Evolutionary conservation across 2,888 invertebrate genomes (phyloP).

Genomic region (Therioaphis trifolii): DNA sequence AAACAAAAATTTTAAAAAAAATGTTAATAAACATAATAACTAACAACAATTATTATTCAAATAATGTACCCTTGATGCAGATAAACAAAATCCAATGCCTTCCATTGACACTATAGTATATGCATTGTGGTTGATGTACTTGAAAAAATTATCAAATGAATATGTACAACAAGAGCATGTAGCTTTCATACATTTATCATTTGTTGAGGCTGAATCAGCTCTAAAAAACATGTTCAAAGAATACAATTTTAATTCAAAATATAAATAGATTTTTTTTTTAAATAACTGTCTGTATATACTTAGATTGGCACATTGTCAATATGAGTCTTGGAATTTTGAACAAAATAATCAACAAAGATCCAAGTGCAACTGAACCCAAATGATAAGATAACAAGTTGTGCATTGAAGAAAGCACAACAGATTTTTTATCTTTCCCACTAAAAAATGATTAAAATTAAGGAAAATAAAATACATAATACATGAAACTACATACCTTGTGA

Average conservation of each 20-base stretch:
- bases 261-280: not conserved
- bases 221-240: conserved; percentile 68
- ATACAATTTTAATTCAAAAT: not conserved
- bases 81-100: conserved; percentile 89
- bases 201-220: conserved; percentile 74
- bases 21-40: not conserved
- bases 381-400: conserved; percentile 87
- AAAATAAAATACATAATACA: conserved; percentile 50
- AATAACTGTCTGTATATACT: conserved; percentile 71
- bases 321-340: conserved; percentile 91
- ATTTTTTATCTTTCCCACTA: conserved; percentile 69
- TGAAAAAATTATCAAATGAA: conserved; percentile 89
- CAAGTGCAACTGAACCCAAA: conserved; percentile 93
- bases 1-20: conserved; percentile 39
- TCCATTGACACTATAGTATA: conserved; percentile 94
- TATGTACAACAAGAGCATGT: conserved; percentile 92
- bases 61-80: conserved; percentile 82
- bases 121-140: conserved; percentile 93
- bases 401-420: conserved; percentile 79
- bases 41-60: not conserved
- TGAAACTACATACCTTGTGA: conserved; percentile 74
- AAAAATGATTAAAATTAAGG: conserved; percentile 57
- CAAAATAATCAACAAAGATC: conserved; percentile 91
- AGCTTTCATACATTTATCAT: conserved; percentile 70
- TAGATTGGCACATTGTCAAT: conserved; percentile 87